These are phyloP conservation scores for Mimas tiliae DNA, from an alignment of 2,888 invertebrate genomes.

Conservation along the genomic window DNA sequence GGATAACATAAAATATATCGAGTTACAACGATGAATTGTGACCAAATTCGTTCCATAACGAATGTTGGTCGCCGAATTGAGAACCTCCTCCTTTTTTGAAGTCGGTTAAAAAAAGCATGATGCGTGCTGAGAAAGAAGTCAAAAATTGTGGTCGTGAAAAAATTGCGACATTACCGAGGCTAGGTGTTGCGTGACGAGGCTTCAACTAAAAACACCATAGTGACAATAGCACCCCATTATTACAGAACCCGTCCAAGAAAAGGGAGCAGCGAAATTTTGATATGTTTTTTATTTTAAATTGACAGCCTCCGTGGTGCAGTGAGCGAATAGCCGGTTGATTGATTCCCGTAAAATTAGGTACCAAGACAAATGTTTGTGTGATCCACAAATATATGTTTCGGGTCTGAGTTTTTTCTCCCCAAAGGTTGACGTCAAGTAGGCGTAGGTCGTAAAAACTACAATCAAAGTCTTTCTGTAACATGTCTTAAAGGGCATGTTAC, in stretches of 20 bases:
- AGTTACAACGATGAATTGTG: conserved; percentile 1
- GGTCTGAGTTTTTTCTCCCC: no score
- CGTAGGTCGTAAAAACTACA: no score
- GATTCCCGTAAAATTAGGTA: no score
- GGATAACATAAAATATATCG: neutral
- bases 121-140: conserved; percentile 2
- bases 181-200: conserved; percentile 1
- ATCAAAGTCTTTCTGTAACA: no score
- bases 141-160: neutral
- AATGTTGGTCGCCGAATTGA: no score
- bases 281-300: conserved; percentile 37
- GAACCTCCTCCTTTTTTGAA: no score
- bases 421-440: no score
- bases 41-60: conserved; percentile 14
- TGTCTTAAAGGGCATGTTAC: no score
- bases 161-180: conserved; percentile 23
- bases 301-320: conserved; percentile 31
- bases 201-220: conserved; percentile 44
- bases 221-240: conserved; percentile 37
- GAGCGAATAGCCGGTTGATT: neutral
- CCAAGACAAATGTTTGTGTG: no score
- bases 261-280: conserved; percentile 38
- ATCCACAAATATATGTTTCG: no score
- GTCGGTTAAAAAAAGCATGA: conserved; percentile 4
- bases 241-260: conserved; percentile 35